These are phyloP conservation scores for Andrena marginata DNA, from an alignment of 2,888 invertebrate species.

Conservation along the genomic window DNA sequence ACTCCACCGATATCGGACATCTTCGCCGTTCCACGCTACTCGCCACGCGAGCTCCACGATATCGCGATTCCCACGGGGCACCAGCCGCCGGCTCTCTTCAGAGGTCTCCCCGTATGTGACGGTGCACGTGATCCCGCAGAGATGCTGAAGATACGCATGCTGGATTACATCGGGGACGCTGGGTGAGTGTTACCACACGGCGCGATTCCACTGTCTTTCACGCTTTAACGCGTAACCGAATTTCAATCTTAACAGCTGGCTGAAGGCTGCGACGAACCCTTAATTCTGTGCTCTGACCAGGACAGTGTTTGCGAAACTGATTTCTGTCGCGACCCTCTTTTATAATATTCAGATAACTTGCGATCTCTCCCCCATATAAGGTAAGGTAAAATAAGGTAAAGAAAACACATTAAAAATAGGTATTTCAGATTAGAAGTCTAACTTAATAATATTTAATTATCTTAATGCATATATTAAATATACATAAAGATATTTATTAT, in stretches of 20 bases:
- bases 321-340: too few relatives aligned
- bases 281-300: too few relatives aligned
- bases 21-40: slow-evolving; percentile 19
- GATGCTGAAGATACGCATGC: slow-evolving; percentile 84
- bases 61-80: slow-evolving; percentile 34
- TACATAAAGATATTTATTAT: too few relatives aligned
- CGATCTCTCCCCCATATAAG: too few relatives aligned
- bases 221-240: background rate
- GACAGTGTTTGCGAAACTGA: too few relatives aligned
- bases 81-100: slow-evolving; percentile 5
- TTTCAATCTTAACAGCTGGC: background rate
- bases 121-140: slow-evolving; percentile 50
- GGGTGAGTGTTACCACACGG: slow-evolving; percentile 77
- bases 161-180: slow-evolving; percentile 83
- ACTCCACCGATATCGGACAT: slow-evolving; percentile 52
- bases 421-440: too few relatives aligned
- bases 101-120: slow-evolving; percentile 37
- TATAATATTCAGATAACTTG: too few relatives aligned
- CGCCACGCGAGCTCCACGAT: background rate
- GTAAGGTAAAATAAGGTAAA: too few relatives aligned
- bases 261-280: background rate
- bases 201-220: background rate
- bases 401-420: too few relatives aligned
- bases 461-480: too few relatives aligned
- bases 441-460: too few relatives aligned